Base-by-base conservation (phyloP, 2,888 invertebrate genomes). In the Desoria tigrina region DNA sequence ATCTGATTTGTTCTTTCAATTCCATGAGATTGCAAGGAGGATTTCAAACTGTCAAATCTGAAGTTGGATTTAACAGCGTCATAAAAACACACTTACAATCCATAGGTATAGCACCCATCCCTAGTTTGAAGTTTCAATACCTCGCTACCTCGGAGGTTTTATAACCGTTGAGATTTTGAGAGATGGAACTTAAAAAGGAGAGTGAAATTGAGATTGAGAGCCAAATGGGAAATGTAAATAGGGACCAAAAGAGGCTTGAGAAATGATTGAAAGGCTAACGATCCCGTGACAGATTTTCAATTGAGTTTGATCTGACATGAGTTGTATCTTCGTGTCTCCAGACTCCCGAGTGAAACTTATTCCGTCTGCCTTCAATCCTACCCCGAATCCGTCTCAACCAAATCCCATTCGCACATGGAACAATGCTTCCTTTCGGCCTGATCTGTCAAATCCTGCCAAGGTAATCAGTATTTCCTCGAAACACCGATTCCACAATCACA, bases 221-320 rank as follows among this genome's bases (percentile, higher is more conserved):
- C 42, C 65, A 61, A 71, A 65, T 67, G 68, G 71, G 68, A 71
- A 71, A 72, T 68, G 68, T 69, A 72, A 69, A 72, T 69, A 55
- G 60, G 66, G 53, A 56, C 53, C 42, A 26, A 55, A n/a, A 61
- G 63, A 63, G 26, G 66, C 59, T 71, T 66, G 66, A 70, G 66
- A 69, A 71, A 70, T 74, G 74, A 74, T 74, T 73, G 74, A 74
- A 74, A 74, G 61, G 71, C 70, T 72, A 75, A 73, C 63, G 67
- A 73, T 72, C 72, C 71, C 70, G 28, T 72, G 72, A 73, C 73
- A 71, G 66, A 59, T 75, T 75, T 72, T 64, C 69, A 71, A 75
- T 73, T 69, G 73, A 64, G 53, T 68, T 64, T 58, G 55, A 55
- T 51, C 51, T 51, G 51, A 51, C 51, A 24, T 21, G 14, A 51